phyloP scores from a whole-genome alignment of 2,888 invertebrate genomes.

The Tenthredo livida region DNA sequence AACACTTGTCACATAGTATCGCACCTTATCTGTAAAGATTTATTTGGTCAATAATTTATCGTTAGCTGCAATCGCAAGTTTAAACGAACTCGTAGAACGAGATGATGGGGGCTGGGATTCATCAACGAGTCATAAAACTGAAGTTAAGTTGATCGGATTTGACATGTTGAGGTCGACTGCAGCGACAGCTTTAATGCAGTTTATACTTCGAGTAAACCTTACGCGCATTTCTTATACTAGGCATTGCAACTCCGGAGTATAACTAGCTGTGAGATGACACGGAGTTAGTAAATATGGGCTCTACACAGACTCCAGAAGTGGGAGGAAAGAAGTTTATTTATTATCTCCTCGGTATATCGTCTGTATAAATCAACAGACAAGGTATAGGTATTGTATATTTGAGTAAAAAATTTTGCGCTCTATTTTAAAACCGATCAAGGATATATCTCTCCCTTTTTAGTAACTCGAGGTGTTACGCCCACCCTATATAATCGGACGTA shows the following conservation, averaged over 20 bases:
- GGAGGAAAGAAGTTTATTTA: background rate
- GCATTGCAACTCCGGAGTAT: background rate
- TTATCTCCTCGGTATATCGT: background rate
- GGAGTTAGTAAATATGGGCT: conserved; percentile 12
- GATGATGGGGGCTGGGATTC: background rate
- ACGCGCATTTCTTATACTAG: background rate
- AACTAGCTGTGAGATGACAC: conserved; percentile 28
- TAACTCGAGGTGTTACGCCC: background rate
- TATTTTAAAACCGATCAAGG: background rate
- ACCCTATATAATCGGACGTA: conserved; percentile 20
- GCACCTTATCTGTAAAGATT: background rate
- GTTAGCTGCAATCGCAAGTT: background rate
- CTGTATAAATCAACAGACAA: background rate
- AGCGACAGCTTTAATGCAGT: conserved; percentile 25
- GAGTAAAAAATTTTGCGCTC: background rate
- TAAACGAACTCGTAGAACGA: background rate
- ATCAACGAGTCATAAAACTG: conserved; percentile 14
- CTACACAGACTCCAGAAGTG: background rate
- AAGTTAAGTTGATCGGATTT: conserved; percentile 23
- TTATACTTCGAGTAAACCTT: conserved; percentile 1
- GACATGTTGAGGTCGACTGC: background rate
- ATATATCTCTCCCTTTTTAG: background rate
- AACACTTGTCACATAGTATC: conserved; percentile 2
- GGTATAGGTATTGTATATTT: background rate
- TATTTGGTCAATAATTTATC: background rate